phyloP scores from a whole-genome alignment of 2,888 invertebrate species.

The Tipula lateralis region DNA sequence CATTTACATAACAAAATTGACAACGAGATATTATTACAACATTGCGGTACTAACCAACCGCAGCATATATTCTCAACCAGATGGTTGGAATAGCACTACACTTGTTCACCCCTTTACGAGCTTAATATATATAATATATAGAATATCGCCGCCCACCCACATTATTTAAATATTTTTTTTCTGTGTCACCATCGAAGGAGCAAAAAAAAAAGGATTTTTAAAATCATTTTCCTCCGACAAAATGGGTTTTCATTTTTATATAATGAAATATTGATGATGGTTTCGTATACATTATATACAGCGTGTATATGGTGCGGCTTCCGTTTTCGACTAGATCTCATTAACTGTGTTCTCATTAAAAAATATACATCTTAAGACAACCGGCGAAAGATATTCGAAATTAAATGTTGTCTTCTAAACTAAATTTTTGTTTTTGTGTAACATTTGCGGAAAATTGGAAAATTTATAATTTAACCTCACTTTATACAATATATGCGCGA shows the following conservation, averaged over 20 bases:
- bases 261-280: neutral
- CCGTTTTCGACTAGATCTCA: neutral
- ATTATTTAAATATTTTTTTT: neutral
- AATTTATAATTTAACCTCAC: constrained; percentile 11
- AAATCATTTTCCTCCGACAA: neutral
- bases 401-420: neutral
- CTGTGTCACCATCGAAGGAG: neutral
- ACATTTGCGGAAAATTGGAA: constrained; percentile 1
- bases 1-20: neutral
- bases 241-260: neutral
- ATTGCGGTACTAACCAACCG: neutral
- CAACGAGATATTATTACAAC: neutral
- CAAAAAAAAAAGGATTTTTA: neutral
- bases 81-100: neutral
- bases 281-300: neutral
- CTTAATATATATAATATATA: neutral
- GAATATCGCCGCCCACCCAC: neutral
- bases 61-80: neutral
- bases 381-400: neutral
- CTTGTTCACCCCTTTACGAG: neutral
- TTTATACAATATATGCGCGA: neutral
- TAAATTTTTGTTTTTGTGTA: neutral
- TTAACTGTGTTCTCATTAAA: neutral
- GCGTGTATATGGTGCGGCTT: neutral
- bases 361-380: neutral